phyloP scores from a whole-genome alignment of 2,888 invertebrate species.

The Microplitis deprimator region DNA sequence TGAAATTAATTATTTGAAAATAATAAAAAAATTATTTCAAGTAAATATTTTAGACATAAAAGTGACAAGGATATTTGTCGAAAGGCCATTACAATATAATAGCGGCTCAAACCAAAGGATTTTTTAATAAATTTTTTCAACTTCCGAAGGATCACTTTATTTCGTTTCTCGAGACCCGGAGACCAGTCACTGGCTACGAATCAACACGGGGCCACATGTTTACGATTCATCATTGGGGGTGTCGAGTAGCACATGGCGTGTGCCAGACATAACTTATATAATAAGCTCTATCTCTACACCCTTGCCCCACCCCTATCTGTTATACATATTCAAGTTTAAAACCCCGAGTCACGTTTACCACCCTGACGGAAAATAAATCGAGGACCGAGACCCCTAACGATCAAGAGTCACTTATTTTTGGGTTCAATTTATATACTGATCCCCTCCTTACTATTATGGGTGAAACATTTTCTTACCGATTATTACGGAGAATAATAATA shows the following conservation, averaged over 20 bases:
- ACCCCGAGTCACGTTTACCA: too few relatives aligned
- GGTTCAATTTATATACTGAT: too few relatives aligned
- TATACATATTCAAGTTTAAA: too few relatives aligned
- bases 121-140: background rate
- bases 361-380: too few relatives aligned
- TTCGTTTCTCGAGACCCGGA: constrained; percentile 11
- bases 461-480: too few relatives aligned
- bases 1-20: background rate
- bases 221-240: constrained; percentile 56
- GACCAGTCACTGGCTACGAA: too few relatives aligned
- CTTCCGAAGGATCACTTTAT: background rate
- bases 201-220: constrained; percentile 27
- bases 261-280: constrained; percentile 47
- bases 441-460: too few relatives aligned
- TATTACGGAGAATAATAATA: too few relatives aligned
- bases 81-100: background rate
- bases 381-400: too few relatives aligned
- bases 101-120: background rate
- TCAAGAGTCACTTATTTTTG: too few relatives aligned
- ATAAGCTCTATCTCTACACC: too few relatives aligned
- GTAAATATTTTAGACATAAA: background rate
- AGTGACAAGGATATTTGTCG: background rate
- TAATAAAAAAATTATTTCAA: background rate
- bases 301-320: background rate
- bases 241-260: constrained; percentile 61